A percentile compares a stretch with the other conserved stretches of the same genome.
Conservation (phyloP, 2,888 invertebrate species). For the Callyntrura sp. region DNA sequence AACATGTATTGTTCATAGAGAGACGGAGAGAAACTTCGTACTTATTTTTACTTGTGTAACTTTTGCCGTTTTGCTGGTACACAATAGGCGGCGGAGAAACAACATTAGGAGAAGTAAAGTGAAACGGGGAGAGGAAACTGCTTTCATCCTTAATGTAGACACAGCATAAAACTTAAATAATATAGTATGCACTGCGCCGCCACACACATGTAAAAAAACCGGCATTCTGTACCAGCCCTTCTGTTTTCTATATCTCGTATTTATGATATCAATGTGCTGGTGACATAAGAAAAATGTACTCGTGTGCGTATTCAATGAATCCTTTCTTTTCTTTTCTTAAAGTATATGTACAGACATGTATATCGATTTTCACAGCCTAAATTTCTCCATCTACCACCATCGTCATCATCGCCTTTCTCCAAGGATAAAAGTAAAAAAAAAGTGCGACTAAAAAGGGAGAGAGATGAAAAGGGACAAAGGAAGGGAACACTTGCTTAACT, state of each 20-base stretch:
- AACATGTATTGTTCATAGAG: neutral
- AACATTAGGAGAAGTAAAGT: neutral
- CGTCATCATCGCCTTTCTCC: neutral
- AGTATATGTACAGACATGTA: neutral
- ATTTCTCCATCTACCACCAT: neutral
- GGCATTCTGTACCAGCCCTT: neutral
- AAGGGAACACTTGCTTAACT: neutral
- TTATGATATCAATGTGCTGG: too few relatives aligned
- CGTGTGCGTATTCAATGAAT: neutral
- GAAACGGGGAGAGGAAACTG: neutral
- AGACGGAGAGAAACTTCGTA: neutral
- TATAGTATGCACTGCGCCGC: neutral
- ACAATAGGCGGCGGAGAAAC: constrained; percentile 26
- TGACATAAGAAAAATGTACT: neutral
- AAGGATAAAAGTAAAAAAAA: constrained; percentile 30
- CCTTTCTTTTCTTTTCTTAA: neutral
- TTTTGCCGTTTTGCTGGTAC: constrained; percentile 45
- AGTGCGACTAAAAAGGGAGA: constrained; percentile 15
- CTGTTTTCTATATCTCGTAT: neutral
- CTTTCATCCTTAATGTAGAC: constrained; percentile 1
- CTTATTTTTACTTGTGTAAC: constrained; percentile 44
- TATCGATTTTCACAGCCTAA: constrained; percentile 56
- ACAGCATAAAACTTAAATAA: constrained; percentile 2
- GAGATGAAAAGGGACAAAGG: constrained; percentile 6
- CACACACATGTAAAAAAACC: neutral